Evolutionary conservation across 2,888 invertebrate species (phyloP), one percentile per base, ranked within the genome.

Genomic region (Caenorhabditis japonica): DNA sequence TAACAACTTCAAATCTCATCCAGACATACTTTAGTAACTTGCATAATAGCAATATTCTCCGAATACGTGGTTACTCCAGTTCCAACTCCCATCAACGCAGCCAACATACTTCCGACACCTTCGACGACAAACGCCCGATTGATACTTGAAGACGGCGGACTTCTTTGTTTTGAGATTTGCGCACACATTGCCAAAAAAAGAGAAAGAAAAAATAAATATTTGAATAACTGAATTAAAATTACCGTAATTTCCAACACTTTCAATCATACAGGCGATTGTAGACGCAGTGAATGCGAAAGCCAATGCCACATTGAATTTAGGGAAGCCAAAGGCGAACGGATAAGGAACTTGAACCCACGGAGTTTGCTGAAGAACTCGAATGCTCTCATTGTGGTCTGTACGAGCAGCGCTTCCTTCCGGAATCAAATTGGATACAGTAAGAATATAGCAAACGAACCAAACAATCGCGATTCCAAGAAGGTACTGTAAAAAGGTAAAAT

Each of bases 11-110:
- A 4, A 4, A 17, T 8, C 2, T 4, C 12, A 33, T 19, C 2
- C n/a, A n/a, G n/a, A n/a, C n/a, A n/a, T n/a, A 62, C 80, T 43
- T 75, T 72, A 0, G 84, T 84, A n/a, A 84, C 71, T 30, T 79
- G 79, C 61, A 84, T 82, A 17, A 83, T 76, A 3, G 84, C 84
- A 21, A 83, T 81, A 41, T 81, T 83, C 51, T 84, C 84, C 0
- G 83, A 62, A 60, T 84, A 84, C 2, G 84, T 84, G 3, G 83
- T 83, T 15, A 84, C 79, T 46, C 83, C 84, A 0, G 83, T 80
- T 8, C 84, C 79, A 19, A 80, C 73, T 4, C 83, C 83, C 70
- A 83, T 66, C 15, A 74, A 46, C 0, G 82, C 83, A 1, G 83
- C 79, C 15, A 84, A 43, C 23, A 81, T 62, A 46, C 79, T 75